A percentile compares a stretch with the other conserved stretches of the same genome.
phyloP scores from a whole-genome alignment of 2,113 vertebrate species.

The Hypocryptadius cinnamomeus region DNA sequence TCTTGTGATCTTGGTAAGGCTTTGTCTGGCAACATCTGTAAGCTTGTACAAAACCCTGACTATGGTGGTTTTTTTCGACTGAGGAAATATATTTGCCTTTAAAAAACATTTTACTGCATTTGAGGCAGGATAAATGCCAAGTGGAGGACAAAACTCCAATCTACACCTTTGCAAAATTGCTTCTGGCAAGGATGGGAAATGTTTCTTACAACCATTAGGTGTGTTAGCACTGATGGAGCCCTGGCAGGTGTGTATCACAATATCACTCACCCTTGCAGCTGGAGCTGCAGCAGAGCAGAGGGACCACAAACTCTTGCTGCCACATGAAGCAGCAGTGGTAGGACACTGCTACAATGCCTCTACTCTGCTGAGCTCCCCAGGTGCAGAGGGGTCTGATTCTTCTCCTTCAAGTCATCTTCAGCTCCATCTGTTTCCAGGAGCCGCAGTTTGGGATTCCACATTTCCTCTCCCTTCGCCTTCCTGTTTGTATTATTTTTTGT shows the following conservation, averaged over 20 bases:
- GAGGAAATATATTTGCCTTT: background rate
- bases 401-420: background rate
- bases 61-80: background rate
- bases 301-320: background rate
- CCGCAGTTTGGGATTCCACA: background rate
- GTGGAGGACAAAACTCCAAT: background rate
- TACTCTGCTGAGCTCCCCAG: background rate
- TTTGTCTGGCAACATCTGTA: background rate
- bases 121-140: background rate
- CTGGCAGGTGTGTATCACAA: background rate
- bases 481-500: background rate
- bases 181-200: background rate
- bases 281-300: background rate
- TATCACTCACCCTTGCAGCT: background rate
- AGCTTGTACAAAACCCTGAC: background rate
- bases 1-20: background rate
- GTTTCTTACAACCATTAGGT: background rate
- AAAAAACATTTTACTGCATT: background rate
- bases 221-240: background rate
- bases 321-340: background rate
- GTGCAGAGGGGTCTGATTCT: background rate
- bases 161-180: background rate
- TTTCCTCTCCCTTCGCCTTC: background rate
- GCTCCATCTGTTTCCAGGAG: background rate
- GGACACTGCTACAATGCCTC: background rate